Percentiles rank a stretch among this genome's conserved stretches.
These are phyloP conservation scores for Drosophila quinaria DNA, from an alignment of 2,888 invertebrate species.

Conservation along the genomic window DNA sequence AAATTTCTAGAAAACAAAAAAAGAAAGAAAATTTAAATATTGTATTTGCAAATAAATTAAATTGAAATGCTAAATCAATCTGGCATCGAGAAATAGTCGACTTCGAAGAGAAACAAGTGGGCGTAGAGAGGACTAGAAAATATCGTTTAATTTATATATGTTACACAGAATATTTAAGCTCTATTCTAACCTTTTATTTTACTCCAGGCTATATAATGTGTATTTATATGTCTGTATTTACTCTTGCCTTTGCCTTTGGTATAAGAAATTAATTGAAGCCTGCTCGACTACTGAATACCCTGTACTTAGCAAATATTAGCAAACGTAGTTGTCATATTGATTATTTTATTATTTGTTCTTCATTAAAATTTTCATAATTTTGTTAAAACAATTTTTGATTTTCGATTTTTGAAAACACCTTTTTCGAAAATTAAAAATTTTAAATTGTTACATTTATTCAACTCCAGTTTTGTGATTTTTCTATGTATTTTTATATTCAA, in stretches of 20 bases:
- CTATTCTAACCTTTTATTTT: background rate
- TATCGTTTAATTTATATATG: background rate
- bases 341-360: no score
- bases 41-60: conserved; percentile 36
- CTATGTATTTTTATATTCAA: background rate
- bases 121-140: background rate
- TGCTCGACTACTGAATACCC: background rate
- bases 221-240: background rate
- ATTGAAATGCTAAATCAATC: conserved; percentile 32
- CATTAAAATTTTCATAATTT: no score
- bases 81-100: conserved; percentile 9
- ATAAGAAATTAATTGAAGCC: background rate
- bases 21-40: conserved; percentile 29
- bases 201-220: conserved; percentile 1
- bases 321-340: no score
- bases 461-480: no score
- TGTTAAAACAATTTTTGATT: no score
- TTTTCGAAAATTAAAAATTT: no score
- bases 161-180: background rate
- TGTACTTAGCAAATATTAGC: no score
- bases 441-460: no score
- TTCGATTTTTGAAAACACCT: no score
- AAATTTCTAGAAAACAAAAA: conserved; percentile 15
- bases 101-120: background rate
- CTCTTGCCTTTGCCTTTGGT: background rate